phyloP scores from a whole-genome alignment of 2,113 vertebrate genomes.

The Panurus biarmicus region DNA sequence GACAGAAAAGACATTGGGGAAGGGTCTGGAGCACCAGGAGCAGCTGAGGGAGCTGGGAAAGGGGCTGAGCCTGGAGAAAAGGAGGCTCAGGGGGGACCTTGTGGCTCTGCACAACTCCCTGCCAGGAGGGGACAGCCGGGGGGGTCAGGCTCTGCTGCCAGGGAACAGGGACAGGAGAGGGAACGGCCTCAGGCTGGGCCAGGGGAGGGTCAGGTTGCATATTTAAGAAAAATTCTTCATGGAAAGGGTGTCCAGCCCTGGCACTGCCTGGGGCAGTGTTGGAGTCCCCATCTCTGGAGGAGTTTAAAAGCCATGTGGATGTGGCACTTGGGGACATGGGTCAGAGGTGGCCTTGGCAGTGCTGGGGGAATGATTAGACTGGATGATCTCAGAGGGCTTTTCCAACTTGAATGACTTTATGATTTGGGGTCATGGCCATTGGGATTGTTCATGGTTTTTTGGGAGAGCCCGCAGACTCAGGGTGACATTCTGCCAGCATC shows the following conservation, averaged over 20 bases:
- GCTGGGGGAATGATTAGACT: rapidly evolving
- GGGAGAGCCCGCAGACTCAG: rapidly evolving
- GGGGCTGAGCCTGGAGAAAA: neutral
- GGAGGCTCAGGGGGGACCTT: neutral
- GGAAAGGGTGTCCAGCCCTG: neutral
- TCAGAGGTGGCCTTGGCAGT: neutral
- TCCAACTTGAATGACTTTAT: neutral
- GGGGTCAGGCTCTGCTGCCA: neutral
- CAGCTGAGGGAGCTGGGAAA: neutral
- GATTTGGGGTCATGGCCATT: rapidly evolving
- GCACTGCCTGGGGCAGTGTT: neutral
- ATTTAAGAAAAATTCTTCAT: rapidly evolving
- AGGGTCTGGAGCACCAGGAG: neutral
- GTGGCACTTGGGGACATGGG: neutral
- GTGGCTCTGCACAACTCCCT: neutral
- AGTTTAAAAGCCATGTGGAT: rapidly evolving
- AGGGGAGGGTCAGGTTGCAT: rapidly evolving
- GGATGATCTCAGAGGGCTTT: neutral
- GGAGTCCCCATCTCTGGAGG: rapidly evolving
- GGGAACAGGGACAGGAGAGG: neutral
- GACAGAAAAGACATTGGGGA: neutral
- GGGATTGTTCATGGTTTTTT: rapidly evolving
- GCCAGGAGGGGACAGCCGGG: neutral
- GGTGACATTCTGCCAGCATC: neutral
- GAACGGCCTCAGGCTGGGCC: rapidly evolving